Conservation (phyloP, 2,888 invertebrate genomes). For the Tridacna crocea region DNA sequence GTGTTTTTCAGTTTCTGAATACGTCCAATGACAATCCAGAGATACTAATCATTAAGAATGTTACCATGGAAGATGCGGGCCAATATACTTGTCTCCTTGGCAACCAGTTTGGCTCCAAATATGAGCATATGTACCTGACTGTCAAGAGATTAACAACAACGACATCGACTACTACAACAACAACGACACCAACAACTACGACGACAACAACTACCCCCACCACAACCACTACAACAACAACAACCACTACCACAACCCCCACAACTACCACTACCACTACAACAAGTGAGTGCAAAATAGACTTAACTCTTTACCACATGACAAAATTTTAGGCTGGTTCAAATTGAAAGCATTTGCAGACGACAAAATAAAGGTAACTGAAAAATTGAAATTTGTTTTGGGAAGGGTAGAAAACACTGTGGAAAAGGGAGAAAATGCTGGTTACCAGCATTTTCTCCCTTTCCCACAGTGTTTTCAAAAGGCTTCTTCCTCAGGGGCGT, state of each 20-base stretch:
- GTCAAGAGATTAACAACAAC: conserved; percentile 64
- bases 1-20: conserved; percentile 64
- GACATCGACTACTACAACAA: conserved; percentile 65
- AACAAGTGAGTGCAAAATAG: conserved; percentile 22
- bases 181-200: conserved; percentile 65
- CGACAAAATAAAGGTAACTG: background rate
- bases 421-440: background rate
- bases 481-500: background rate
- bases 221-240: conserved; percentile 61
- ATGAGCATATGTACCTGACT: conserved; percentile 70
- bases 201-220: conserved; percentile 65
- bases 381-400: no score
- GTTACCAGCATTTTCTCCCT: background rate
- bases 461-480: background rate
- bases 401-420: background rate
- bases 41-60: conserved; percentile 65
- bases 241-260: conserved; percentile 53
- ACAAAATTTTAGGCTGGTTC: no score
- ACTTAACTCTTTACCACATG: background rate
- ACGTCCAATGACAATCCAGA: conserved; percentile 55
- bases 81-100: conserved; percentile 76
- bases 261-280: conserved; percentile 19
- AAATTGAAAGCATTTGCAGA: background rate
- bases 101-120: conserved; percentile 72
- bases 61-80: conserved; percentile 67